Evolutionary conservation across 1,140 invertebrate genomes (phyloP).

Genomic region (Drosophila aff.): DNA sequence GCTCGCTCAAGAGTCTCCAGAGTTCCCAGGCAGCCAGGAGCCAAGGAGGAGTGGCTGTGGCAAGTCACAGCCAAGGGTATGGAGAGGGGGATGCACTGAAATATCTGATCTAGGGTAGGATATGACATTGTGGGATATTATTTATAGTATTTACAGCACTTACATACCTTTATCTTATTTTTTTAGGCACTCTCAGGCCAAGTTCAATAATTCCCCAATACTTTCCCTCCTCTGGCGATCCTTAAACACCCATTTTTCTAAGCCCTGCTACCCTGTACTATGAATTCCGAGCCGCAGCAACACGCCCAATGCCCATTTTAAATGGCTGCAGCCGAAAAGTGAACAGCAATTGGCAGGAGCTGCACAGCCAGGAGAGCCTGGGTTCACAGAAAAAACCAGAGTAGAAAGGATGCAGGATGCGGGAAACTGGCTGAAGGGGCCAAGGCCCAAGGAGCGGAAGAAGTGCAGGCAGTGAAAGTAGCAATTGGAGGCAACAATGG

Average conservation of each 20-base stretch:
- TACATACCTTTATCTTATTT: too few relatives aligned
- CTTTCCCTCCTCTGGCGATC: background rate
- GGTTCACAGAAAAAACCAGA: slow-evolving; percentile 6
- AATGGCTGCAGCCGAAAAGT: slow-evolving; percentile 52
- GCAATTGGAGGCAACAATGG: slow-evolving; percentile 62
- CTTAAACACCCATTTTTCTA: background rate
- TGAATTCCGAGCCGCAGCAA: slow-evolving; percentile 32
- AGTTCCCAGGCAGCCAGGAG: slow-evolving; percentile 5
- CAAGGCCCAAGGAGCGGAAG: slow-evolving; percentile 6
- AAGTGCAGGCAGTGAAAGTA: slow-evolving; percentile 54
- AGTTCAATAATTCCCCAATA: background rate
- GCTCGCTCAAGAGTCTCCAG: slow-evolving; percentile 9
- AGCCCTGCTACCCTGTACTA: background rate
- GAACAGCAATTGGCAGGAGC: slow-evolving; percentile 50
- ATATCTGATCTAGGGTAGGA: background rate
- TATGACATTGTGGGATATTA: too few relatives aligned
- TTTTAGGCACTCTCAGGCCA: background rate
- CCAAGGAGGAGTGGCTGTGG: background rate
- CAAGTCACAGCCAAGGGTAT: background rate
- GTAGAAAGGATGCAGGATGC: background rate
- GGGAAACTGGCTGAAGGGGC: background rate
- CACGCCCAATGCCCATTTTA: slow-evolving; percentile 65
- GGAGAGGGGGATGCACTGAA: background rate
- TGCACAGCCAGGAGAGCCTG: slow-evolving; percentile 15
- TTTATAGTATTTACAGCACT: background rate